Base-by-base conservation (phyloP, 2,888 invertebrate genomes). In the Dasypolia templi region DNA sequence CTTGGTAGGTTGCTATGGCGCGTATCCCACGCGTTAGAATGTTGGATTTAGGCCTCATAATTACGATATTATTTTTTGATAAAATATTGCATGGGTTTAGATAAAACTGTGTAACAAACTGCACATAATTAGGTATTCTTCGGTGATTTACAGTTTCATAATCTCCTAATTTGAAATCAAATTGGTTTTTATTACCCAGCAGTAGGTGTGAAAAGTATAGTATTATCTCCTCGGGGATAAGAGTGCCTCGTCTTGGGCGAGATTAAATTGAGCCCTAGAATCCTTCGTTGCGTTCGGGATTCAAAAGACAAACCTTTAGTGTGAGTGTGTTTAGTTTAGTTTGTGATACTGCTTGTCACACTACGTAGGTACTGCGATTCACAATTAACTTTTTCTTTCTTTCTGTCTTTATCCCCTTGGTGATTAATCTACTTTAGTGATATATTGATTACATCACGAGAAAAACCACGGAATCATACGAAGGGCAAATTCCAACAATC, bases 371-470 rank as follows among this genome's bases (percentile, higher is more conserved):
- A n/a, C n/a, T n/a, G n/a, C n/a, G n/a, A n/a, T n/a, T n/a, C n/a
- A n/a, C n/a, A n/a, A n/a, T n/a, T n/a, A n/a, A n/a, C n/a, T n/a
- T n/a, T n/a, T n/a, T n/a, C n/a, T n/a, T n/a, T n/a, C n/a, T n/a
- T n/a, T n/a, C n/a, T n/a, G n/a, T n/a, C 32, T 22, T 32, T 22
- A 32, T 22, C 32, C 32, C 22, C 22, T 32, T 12, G 22, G 56
- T 11, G 11, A 56, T 32, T 32, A 32, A 56, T 56, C 7, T 32
- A 56, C 19, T 11, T 32, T 22, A 56, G 59, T 17, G 0, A 68
- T 72, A 68, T 69, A 72, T 71, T 72, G 68, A 65, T 62, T 51
- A 56, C n/a, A 56, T 19, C 22, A 35, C 26, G 19, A 51, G 4
- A 17, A 63, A 17, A 29, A 42, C 3, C 19, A 35, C 3, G 2